Conservation (phyloP, 1,140 invertebrate species). For the Drosophila parabipectinata region DNA sequence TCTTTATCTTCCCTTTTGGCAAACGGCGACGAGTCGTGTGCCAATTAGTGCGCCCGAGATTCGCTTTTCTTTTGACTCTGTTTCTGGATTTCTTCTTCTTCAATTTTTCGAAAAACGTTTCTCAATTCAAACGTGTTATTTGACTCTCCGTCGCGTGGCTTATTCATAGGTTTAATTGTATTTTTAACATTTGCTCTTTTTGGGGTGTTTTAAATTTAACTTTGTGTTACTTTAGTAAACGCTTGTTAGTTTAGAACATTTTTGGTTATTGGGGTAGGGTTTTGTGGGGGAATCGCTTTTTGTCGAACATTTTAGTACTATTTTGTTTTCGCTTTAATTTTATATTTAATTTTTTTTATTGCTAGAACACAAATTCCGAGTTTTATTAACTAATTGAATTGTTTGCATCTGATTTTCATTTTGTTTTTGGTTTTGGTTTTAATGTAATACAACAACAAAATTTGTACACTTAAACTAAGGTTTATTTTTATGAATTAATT, state of each 20-base stretch:
- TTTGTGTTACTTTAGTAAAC: conserved; percentile 75
- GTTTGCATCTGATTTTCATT: conserved; percentile 27
- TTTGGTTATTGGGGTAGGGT: conserved; percentile 55
- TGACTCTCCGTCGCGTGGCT: conserved; percentile 46
- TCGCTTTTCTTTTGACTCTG: conserved; percentile 37
- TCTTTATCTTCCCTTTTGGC: conserved; percentile 27
- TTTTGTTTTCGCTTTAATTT: conserved; percentile 54
- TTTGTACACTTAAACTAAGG: conserved; percentile 79
- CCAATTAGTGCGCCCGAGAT: conserved; percentile 59
- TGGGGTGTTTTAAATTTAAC: conserved; percentile 68
- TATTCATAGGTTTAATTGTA: conserved; percentile 75
- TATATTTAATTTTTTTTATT: conserved; percentile 68
- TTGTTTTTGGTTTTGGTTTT: conserved; percentile 45
- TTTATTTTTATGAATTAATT: conserved; percentile 68
- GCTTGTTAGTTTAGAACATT: conserved; percentile 72
- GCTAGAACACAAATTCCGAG: conserved; percentile 80
- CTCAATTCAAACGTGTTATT: conserved; percentile 54
- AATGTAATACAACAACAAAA: conserved; percentile 79
- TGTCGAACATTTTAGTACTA: conserved; percentile 39
- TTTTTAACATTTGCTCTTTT: conserved; percentile 79
- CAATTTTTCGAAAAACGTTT: conserved; percentile 53
- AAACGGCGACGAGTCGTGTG: conserved; percentile 53
- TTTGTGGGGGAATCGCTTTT: conserved; percentile 43
- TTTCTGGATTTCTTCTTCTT: conserved; percentile 28
- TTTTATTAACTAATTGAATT: conserved; percentile 55